A percentile compares a stretch with the other conserved stretches of the same genome.
Evolutionary conservation across 2,797 vertebrate genomes (phyloP).

Genomic region (Catharus ustulatus): DNA sequence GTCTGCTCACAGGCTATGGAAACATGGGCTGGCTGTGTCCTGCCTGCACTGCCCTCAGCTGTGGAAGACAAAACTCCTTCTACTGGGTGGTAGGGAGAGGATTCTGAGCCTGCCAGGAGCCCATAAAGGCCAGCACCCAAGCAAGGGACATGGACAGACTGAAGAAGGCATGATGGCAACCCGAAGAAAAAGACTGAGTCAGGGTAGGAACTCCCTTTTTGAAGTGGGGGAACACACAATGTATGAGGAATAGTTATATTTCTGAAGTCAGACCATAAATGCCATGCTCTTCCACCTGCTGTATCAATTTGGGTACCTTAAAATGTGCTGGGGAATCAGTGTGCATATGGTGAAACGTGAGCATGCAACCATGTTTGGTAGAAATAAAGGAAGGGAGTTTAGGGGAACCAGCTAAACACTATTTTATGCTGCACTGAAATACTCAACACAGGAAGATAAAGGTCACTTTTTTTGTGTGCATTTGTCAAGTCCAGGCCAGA

Average conservation of each 20-base stretch:
- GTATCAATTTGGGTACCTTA: background rate
- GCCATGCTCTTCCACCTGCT: background rate
- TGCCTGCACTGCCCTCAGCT: background rate
- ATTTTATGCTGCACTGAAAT: background rate
- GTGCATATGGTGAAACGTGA: background rate
- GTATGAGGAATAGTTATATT: background rate
- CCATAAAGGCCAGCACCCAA: background rate
- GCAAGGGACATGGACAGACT: background rate
- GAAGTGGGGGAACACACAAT: background rate
- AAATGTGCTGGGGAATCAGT: background rate
- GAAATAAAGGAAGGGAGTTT: background rate
- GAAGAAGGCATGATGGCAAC: background rate
- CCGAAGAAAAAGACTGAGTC: background rate
- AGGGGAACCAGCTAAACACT: background rate
- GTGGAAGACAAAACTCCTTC: background rate
- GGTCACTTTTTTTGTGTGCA: background rate
- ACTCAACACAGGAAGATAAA: background rate
- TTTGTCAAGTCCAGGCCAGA: background rate
- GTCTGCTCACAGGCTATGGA: background rate
- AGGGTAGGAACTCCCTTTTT: background rate
- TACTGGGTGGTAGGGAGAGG: background rate
- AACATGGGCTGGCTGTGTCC: background rate
- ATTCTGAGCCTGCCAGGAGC: background rate
- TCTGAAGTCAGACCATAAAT: background rate
- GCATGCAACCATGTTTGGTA: background rate